Percentiles rank a stretch among this genome's conserved stretches.
Conservation (phyloP, 2,888 invertebrate genomes). For the Gymnosoma rotundatum region DNA sequence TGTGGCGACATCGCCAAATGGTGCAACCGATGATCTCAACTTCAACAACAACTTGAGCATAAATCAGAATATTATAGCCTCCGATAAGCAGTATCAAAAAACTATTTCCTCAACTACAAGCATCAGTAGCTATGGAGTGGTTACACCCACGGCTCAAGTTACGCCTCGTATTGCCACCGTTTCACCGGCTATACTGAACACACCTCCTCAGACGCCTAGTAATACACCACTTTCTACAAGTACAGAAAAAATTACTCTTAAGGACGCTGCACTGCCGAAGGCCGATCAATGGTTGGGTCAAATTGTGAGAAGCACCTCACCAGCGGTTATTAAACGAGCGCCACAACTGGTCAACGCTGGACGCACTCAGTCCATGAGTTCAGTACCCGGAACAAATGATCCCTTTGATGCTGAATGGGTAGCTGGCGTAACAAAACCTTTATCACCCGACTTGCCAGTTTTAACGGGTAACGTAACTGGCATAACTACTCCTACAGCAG, state of each 20-base stretch:
- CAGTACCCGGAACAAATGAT: constrained; percentile 82
- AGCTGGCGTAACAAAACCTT: constrained; percentile 82
- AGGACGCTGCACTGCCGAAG: constrained; percentile 85
- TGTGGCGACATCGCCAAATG: constrained; percentile 70
- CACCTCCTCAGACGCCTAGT: constrained; percentile 80
- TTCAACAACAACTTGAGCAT: constrained; percentile 84
- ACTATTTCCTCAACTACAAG: constrained; percentile 72
- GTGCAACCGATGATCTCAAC: constrained; percentile 83
- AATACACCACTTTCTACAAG: constrained; percentile 84
- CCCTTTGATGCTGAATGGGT: constrained; percentile 95
- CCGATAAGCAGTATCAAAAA: constrained; percentile 76
- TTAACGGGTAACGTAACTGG: constrained; percentile 71
- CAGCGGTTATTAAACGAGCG: constrained; percentile 84
- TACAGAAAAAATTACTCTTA: constrained; percentile 69
- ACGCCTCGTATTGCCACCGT: constrained; percentile 86
- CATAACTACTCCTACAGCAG: constrained; percentile 79
- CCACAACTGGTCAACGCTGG: constrained; percentile 83
- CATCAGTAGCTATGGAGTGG: constrained; percentile 71
- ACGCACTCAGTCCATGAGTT: constrained; percentile 84
- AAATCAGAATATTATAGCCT: constrained; percentile 83
- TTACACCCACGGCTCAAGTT: constrained; percentile 80
- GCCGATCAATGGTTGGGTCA: constrained; percentile 93
- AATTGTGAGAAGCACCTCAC: constrained; percentile 85
- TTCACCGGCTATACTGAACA: constrained; percentile 83
- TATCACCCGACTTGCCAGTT: constrained; percentile 82